phyloP scores from a whole-genome alignment of 2,113 vertebrate species.

The Petromus typicus region DNA sequence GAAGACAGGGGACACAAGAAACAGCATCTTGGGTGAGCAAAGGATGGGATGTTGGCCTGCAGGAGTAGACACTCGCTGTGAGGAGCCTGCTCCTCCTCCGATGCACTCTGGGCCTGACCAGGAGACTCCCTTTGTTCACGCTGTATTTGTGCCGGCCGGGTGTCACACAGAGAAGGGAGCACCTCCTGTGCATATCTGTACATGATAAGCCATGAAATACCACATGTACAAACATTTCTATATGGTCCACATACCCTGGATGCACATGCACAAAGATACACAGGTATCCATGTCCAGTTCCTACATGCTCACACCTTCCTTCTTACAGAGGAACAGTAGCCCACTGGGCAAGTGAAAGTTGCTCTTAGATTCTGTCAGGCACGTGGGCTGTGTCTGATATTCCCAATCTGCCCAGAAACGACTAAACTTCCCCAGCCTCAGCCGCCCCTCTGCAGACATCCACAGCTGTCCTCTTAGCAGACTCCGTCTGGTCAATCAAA shows the following conservation, averaged over 20 bases:
- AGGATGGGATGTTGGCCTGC: background rate
- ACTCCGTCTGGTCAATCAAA: background rate
- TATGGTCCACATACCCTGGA: background rate
- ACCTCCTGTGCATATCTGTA: background rate
- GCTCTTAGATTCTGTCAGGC: background rate
- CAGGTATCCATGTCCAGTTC: background rate
- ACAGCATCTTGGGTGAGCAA: background rate
- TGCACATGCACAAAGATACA: background rate
- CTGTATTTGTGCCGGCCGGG: background rate
- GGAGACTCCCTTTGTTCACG: background rate
- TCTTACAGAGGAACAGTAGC: background rate
- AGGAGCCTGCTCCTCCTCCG: too few species aligned
- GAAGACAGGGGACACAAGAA: background rate
- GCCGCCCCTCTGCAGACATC: slow-evolving; percentile 34
- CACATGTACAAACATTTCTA: background rate
- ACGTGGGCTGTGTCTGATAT: background rate
- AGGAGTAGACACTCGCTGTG: background rate
- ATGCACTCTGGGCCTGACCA: background rate
- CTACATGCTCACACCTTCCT: background rate
- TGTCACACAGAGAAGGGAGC: background rate
- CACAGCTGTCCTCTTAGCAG: slow-evolving; percentile 39
- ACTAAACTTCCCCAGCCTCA: background rate
- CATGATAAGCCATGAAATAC: background rate
- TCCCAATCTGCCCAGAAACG: background rate
- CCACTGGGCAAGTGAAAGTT: background rate